A percentile compares a stretch with the other conserved stretches of the same genome.
Evolutionary conservation across 2,888 invertebrate genomes (phyloP).

Genomic region (Loripinus fragilis): DNA sequence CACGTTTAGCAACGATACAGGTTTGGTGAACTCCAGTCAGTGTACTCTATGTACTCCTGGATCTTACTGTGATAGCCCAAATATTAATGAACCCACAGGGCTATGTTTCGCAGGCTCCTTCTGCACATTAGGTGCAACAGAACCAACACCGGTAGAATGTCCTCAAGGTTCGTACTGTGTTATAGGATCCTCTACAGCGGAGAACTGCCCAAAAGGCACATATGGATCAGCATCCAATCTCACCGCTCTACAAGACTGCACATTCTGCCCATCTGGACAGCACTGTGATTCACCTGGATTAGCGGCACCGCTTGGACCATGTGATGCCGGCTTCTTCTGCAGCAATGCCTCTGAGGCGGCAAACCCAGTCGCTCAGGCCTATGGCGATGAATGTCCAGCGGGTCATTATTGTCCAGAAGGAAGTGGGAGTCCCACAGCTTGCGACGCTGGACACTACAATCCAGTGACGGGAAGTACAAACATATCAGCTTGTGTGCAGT

Average conservation of each 20-base stretch:
- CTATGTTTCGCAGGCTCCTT: conserved; percentile 78
- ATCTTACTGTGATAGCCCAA: conserved; percentile 78
- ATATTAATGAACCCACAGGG: conserved; percentile 78
- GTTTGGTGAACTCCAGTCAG: conserved; percentile 71
- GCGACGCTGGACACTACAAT: conserved; percentile 79
- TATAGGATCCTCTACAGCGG: conserved; percentile 68
- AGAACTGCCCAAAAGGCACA: conserved; percentile 80
- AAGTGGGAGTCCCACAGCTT: conserved; percentile 76
- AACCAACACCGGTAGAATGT: conserved; percentile 75
- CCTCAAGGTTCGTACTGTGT: conserved; percentile 79
- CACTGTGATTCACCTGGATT: conserved; percentile 78
- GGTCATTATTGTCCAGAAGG: conserved; percentile 78
- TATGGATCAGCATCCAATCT: conserved; percentile 76
- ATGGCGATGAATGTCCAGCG: conserved; percentile 80
- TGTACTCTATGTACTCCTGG: conserved; percentile 79
- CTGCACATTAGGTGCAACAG: conserved; percentile 73
- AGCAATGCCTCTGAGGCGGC: conserved; percentile 77
- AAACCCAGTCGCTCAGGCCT: conserved; percentile 74
- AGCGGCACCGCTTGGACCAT: conserved; percentile 73
- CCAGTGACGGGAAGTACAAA: conserved; percentile 71
- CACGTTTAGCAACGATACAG: conserved; percentile 79
- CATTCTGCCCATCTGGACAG: conserved; percentile 79
- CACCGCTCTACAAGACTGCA: conserved; percentile 76
- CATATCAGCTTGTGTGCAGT: conserved; percentile 72
- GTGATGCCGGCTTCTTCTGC: conserved; percentile 80